These are phyloP conservation scores for Sardina pilchardus DNA, from an alignment of 2,113 vertebrate species.

Conservation along the genomic window DNA sequence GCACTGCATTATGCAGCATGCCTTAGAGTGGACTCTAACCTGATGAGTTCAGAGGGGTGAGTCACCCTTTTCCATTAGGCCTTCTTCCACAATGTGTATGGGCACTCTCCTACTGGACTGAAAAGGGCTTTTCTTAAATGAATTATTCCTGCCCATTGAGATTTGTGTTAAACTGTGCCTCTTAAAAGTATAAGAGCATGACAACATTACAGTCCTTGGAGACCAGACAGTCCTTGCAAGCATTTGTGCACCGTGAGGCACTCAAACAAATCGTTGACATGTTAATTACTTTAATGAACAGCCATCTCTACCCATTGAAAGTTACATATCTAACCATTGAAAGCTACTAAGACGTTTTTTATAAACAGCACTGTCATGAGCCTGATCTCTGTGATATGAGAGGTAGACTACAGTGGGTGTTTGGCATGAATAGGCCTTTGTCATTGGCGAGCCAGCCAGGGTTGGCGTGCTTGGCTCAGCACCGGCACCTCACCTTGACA, in stretches of 20 bases:
- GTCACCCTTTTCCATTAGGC: background rate
- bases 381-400: background rate
- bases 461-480: background rate
- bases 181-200: background rate
- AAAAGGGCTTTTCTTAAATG: background rate
- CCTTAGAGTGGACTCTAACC: background rate
- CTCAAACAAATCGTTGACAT: background rate
- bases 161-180: background rate
- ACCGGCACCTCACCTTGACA: background rate
- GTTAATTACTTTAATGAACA: background rate
- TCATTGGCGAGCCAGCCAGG: background rate
- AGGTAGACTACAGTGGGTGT: background rate
- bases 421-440: conserved; percentile 10
- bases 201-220: background rate
- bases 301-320: background rate
- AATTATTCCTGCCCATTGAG: background rate
- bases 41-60: too few species aligned
- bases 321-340: background rate
- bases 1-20: background rate
- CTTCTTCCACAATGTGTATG: background rate
- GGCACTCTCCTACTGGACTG: background rate
- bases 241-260: background rate
- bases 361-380: background rate
- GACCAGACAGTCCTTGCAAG: background rate
- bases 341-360: background rate